Evolutionary conservation across 2,113 vertebrate species (phyloP), one percentile per base, ranked within the genome.

Genomic region (Xiphophorus couchianus): DNA sequence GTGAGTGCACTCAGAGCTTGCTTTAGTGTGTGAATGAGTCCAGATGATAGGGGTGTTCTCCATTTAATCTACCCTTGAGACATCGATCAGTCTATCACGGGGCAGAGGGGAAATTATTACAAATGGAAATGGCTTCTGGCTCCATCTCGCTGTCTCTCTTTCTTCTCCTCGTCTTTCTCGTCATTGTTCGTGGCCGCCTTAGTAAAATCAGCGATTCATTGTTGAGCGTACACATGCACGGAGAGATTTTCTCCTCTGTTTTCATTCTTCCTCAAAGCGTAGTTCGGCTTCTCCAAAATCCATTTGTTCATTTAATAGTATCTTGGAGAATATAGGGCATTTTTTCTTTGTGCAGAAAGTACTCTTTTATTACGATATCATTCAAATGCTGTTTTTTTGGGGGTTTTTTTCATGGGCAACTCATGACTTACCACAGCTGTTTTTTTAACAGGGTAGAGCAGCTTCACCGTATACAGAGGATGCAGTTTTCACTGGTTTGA

Each of bases 221-320:
- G 84, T 86, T 82, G 62, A 79, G 78, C 78, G 62, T 76, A 78
- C 78, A 66, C 68, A 74, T 33, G 63, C 72, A 29, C 76, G 69
- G 84, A 91, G 89, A 87, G 85, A 89, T 91, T 91, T 28, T 88
- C 83, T 77, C 69, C 73, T 88, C 82, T 80, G 75, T 84, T 90
- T 89, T 87, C 81, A 81, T 81, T 92, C 78, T 84, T 85, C 80
- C 81, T 73, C 74, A 58, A 70, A 81, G 75, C 85, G 78, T 77
- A 68, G 72, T 27, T 28, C 72, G 66, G 22, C 71, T 69, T 78
- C 71, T 74, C 69, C 69, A 62, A 73, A n/a, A 84, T 88, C 83
- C 77, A 70, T 73, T 71, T 72, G 77, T 87, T 85, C 68, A 81
- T 75, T 81, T 80, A 61, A 65, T 60, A 75, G 70, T 81, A 62